Conservation (phyloP, 2,797 vertebrate species). For the Phyllotis vaccarum region DNA sequence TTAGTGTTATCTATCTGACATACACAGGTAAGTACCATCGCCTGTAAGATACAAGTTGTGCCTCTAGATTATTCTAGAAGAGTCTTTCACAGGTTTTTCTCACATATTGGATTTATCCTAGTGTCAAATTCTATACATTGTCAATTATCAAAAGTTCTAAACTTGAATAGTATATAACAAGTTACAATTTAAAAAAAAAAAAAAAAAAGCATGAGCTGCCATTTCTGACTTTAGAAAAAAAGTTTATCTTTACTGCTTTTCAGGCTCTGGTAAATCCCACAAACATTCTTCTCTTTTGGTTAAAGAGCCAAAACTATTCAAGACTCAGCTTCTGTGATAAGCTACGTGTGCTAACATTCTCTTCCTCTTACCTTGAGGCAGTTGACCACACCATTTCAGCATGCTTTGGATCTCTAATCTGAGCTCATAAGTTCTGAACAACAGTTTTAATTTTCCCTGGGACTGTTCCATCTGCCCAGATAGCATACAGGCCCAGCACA, state of each 20-base stretch:
- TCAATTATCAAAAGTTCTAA: constrained; percentile 16
- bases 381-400: constrained; percentile 16
- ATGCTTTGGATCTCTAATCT: constrained; percentile 48
- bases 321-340: neutral
- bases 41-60: constrained; percentile 46
- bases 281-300: constrained; percentile 39
- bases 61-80: constrained; percentile 8
- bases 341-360: neutral
- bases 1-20: constrained; percentile 98
- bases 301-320: neutral
- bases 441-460: constrained; percentile 40
- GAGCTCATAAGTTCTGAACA: neutral
- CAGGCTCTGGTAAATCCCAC: neutral
- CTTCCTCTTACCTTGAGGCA: neutral
- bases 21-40: constrained; percentile 94
- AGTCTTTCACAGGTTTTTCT: neutral
- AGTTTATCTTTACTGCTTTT: constrained; percentile 30
- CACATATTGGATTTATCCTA: neutral
- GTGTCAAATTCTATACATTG: constrained; percentile 22
- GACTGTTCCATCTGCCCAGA: neutral
- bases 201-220: neutral
- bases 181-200: neutral
- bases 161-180: constrained; percentile 25
- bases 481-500: neutral
- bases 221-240: neutral